A percentile compares a stretch with the other conserved stretches of the same genome.
These are phyloP conservation scores for Intellagama lesueurii DNA, from an alignment of 2,797 vertebrate genomes.

Conservation along the genomic window DNA sequence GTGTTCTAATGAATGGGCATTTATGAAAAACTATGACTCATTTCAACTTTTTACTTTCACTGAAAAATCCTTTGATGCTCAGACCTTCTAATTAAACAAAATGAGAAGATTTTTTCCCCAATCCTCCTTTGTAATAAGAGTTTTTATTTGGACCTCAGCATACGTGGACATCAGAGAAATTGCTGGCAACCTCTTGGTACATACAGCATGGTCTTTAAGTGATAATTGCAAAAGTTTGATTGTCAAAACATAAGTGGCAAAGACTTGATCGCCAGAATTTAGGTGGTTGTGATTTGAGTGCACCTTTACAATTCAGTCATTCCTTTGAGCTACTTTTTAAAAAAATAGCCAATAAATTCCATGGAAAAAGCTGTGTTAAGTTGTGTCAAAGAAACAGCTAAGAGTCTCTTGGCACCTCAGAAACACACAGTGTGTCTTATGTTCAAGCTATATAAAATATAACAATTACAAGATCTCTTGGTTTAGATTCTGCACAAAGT, in stretches of 20 bases:
- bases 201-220: neutral
- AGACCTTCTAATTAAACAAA: conserved; percentile 33
- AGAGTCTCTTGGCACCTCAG: neutral
- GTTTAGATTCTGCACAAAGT: neutral
- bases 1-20: conserved; percentile 21
- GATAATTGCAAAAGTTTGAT: neutral
- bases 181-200: neutral
- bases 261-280: neutral
- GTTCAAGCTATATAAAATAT: no score
- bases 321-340: conserved; percentile 2
- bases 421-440: neutral
- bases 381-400: neutral
- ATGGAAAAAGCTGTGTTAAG: neutral
- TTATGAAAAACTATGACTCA: conserved; percentile 14
- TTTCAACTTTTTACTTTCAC: neutral
- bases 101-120: no score
- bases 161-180: conserved; percentile 21
- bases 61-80: neutral
- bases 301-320: neutral
- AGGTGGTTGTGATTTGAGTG: neutral
- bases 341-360: neutral
- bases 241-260: no score
- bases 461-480: neutral
- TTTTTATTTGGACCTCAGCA: conserved; percentile 9
- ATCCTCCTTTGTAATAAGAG: neutral